Evolutionary conservation across 2,113 vertebrate species (phyloP).

Genomic region (Dunckerocampus dactyliophorus): DNA sequence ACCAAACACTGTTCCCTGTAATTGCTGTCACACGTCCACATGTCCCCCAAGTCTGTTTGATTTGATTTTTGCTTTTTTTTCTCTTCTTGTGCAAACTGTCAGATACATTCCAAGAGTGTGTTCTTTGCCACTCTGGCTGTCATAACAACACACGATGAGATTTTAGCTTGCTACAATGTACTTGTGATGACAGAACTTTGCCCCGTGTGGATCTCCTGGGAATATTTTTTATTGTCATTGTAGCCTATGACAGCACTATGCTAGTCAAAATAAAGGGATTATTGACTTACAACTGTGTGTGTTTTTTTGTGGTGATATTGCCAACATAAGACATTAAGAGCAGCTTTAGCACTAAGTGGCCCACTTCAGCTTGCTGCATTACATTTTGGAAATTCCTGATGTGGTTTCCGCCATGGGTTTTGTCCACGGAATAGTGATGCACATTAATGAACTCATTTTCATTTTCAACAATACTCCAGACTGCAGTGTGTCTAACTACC

Average conservation of each 20-base stretch:
- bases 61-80: not conserved
- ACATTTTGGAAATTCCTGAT: too few relatives aligned
- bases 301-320: not conserved
- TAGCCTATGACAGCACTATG: not conserved
- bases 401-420: too few relatives aligned
- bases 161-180: slow-evolving; percentile 28
- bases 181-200: slow-evolving; percentile 37
- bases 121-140: slow-evolving; percentile 39
- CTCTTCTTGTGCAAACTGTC: slow-evolving; percentile 28
- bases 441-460: too few relatives aligned
- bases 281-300: not conserved
- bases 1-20: slow-evolving; percentile 37
- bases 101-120: slow-evolving; percentile 11
- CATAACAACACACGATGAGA: slow-evolving; percentile 32
- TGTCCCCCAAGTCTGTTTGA: slow-evolving; percentile 33
- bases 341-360: not conserved
- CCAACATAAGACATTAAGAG: not conserved
- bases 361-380: too few relatives aligned
- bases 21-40: slow-evolving; percentile 60
- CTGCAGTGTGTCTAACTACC: too few relatives aligned
- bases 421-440: too few relatives aligned
- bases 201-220: slow-evolving; percentile 15
- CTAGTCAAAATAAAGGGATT: not conserved
- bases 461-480: too few relatives aligned
- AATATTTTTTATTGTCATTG: slow-evolving; percentile 6